Conservation (phyloP, 30 jellyfish, hydroid and myxozoan species). For the Pelagia noctiluca region DNA sequence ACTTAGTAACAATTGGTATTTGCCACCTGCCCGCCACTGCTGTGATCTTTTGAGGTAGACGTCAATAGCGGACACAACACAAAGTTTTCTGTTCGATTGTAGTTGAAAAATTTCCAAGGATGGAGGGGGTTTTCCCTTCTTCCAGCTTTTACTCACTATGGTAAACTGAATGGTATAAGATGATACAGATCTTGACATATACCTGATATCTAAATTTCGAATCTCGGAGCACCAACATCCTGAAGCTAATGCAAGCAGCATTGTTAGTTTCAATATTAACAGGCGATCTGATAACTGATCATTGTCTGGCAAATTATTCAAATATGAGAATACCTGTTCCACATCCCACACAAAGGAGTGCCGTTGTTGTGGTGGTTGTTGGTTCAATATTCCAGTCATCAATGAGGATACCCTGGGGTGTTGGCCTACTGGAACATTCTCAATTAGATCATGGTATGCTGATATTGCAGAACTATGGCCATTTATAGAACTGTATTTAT, state of each 20-base stretch:
- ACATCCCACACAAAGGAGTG: constrained; percentile 1
- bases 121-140: not conserved
- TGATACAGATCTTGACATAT: constrained; percentile 1
- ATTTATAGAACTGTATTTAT: constrained; percentile 31
- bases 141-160: not conserved
- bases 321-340: not conserved
- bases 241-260: constrained; percentile 1
- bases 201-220: constrained; percentile 46
- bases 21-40: constrained; percentile 1
- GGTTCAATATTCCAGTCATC: not conserved
- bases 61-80: not conserved
- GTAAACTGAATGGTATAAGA: not conserved
- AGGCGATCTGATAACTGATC: constrained; percentile 1
- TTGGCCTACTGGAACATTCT: not conserved
- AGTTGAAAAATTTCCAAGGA: not conserved
- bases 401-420: not conserved
- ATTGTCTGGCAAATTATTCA: not conserved
- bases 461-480: constrained; percentile 26
- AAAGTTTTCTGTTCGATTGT: not conserved
- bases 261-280: not conserved
- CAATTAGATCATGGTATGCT: not conserved
- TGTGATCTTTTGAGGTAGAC: not conserved
- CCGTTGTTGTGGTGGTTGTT: not conserved
- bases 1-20: constrained; percentile 7
- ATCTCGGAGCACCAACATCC: not conserved